Percentiles rank a stretch among this genome's conserved stretches.
Evolutionary conservation across 64 coral and sea anemone species (phyloP).

Genomic region (Montipora cactus): DNA sequence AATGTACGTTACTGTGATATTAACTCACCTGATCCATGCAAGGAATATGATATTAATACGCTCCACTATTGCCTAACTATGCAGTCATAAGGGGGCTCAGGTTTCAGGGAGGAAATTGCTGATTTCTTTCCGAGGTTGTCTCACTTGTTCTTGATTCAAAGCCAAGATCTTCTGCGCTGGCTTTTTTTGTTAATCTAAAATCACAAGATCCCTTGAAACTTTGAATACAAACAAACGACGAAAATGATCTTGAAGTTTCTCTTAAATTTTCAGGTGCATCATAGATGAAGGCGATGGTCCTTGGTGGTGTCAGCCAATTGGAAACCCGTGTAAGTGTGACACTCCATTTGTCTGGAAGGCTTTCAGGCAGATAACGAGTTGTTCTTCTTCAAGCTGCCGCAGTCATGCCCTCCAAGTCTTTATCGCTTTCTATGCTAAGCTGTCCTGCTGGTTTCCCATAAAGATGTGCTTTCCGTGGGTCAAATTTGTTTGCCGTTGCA

Average conservation of each 20-base stretch:
- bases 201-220: too few relatives aligned
- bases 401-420: conserved; percentile 14
- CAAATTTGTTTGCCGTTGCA: conserved; percentile 35
- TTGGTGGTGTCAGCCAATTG: conserved; percentile 42
- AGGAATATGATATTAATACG: too few relatives aligned
- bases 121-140: too few relatives aligned
- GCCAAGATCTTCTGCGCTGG: too few relatives aligned
- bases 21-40: too few relatives aligned
- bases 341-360: conserved; percentile 28
- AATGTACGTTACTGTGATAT: too few relatives aligned
- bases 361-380: neutral
- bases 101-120: too few relatives aligned
- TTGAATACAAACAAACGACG: neutral
- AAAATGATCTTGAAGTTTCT: neutral
- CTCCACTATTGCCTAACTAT: too few relatives aligned
- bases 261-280: conserved; percentile 23
- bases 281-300: conserved; percentile 1
- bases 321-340: conserved; percentile 61
- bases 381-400: conserved; percentile 5
- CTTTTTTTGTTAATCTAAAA: too few relatives aligned
- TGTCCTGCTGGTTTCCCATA: conserved; percentile 53
- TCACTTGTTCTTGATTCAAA: too few relatives aligned
- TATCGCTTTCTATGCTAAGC: neutral
- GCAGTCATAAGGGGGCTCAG: too few relatives aligned
- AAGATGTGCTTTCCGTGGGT: conserved; percentile 60